These are phyloP conservation scores for Pocillopora damicornis DNA, from an alignment of 64 coral and sea anemone species.

Conservation along the genomic window DNA sequence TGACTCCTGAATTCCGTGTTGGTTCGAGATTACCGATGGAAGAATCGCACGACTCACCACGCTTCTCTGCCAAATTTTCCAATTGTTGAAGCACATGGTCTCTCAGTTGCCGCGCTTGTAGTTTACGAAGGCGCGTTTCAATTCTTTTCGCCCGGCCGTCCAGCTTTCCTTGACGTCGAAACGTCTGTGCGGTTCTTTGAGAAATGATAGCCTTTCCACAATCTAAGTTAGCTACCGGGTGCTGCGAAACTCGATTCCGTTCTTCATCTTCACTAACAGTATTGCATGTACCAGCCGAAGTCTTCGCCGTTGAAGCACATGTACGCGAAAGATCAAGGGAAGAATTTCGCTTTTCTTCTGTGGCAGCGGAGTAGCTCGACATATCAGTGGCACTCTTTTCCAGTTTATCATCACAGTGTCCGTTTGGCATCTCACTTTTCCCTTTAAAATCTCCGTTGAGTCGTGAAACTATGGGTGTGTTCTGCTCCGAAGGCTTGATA, in stretches of 20 bases:
- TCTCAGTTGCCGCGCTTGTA: slow-evolving; percentile 97
- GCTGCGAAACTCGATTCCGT: slow-evolving; percentile 64
- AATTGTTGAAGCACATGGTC: slow-evolving; percentile 93
- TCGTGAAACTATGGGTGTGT: slow-evolving; percentile 93
- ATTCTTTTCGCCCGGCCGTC: slow-evolving; percentile 82
- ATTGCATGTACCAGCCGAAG: slow-evolving; percentile 92
- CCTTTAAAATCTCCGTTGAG: slow-evolving; percentile 79
- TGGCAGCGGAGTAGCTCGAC: slow-evolving; percentile 55
- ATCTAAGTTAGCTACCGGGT: slow-evolving; percentile 83
- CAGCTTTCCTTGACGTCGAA: slow-evolving; percentile 72
- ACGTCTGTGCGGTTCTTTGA: slow-evolving; percentile 58
- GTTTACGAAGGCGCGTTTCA: slow-evolving; percentile 92
- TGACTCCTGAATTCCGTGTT: slow-evolving; percentile 23
- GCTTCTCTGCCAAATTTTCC: slow-evolving; percentile 81
- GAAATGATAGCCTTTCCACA: slow-evolving; percentile 51
- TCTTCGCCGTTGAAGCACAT: slow-evolving; percentile 97
- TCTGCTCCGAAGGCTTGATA: slow-evolving; percentile 82
- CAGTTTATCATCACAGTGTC: slow-evolving; percentile 67
- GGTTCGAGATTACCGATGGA: slow-evolving; percentile 53
- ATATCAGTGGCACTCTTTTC: slow-evolving; percentile 59
- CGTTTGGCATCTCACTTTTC: slow-evolving; percentile 93
- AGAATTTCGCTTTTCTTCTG: slow-evolving; percentile 63
- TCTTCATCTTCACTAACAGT: slow-evolving; percentile 78
- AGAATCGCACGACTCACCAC: slow-evolving; percentile 49
- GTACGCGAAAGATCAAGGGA: slow-evolving; percentile 81